Percentiles rank a stretch among this genome's conserved stretches.
phyloP scores from a whole-genome alignment of 2,113 vertebrate species.

The Cairina moschata region DNA sequence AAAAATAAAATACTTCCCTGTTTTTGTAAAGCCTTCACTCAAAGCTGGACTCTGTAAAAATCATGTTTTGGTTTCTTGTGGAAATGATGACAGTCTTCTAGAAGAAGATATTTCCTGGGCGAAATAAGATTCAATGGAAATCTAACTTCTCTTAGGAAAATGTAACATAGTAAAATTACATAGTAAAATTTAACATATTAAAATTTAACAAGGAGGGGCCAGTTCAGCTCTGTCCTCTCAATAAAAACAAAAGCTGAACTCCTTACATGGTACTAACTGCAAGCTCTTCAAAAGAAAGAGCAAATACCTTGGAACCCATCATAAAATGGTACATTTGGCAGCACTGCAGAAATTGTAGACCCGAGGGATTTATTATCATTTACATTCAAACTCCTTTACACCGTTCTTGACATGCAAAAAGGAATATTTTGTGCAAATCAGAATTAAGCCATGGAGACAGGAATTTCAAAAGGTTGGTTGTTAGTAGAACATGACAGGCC shows the following conservation, averaged over 20 bases:
- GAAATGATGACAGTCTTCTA: not conserved
- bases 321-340: conserved; percentile 45
- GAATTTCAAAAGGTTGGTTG: not conserved
- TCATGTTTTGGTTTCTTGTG: not conserved
- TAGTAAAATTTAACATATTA: not conserved
- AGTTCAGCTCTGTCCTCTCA: not conserved
- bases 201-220: not conserved
- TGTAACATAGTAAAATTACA: not conserved
- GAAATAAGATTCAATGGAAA: not conserved
- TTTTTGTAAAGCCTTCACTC: not conserved
- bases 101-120: not conserved
- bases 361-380: conserved; percentile 36
- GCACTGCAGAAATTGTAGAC: not conserved
- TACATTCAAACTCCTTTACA: not conserved
- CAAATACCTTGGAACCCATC: not conserved
- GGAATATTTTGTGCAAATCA: conserved; percentile 14
- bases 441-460: not conserved
- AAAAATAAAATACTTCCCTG: not conserved
- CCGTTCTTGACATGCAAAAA: not conserved
- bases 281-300: not conserved
- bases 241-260: conserved; percentile 3
- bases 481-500: not conserved
- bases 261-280: not conserved
- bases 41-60: not conserved
- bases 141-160: not conserved